phyloP scores from a whole-genome alignment of 2,797 vertebrate genomes.

The Amblyraja radiata region DNA sequence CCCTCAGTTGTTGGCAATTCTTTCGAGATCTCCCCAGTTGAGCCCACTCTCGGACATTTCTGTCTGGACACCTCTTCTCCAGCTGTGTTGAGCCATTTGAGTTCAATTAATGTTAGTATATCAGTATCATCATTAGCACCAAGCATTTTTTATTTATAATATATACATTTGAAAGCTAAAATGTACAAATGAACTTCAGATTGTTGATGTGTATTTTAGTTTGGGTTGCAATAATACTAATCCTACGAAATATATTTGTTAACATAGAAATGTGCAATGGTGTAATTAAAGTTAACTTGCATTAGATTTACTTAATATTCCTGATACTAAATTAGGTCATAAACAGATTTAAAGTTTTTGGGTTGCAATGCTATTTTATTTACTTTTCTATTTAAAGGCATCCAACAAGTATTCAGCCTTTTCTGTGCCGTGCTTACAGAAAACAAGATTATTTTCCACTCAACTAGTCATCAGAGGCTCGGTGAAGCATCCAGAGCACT shows the following conservation, averaged over 20 bases:
- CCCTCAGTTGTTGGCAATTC: too few species aligned
- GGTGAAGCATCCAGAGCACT: slow-evolving; percentile 87
- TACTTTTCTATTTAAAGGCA: slow-evolving; percentile 65
- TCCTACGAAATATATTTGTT: neutral
- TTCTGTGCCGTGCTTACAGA: slow-evolving; percentile 95
- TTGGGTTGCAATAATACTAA: too few species aligned
- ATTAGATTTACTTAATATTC: neutral
- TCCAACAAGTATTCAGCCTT: slow-evolving; percentile 91
- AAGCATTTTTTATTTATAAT: neutral
- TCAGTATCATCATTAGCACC: neutral
- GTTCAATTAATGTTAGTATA: neutral
- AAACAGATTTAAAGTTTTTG: slow-evolving; percentile 34
- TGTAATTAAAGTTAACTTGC: neutral
- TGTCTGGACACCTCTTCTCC: too few species aligned
- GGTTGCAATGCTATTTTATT: slow-evolving; percentile 40
- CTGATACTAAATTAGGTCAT: neutral
- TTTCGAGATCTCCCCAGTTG: too few species aligned
- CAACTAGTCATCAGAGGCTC: slow-evolving; percentile 92
- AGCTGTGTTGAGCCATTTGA: neutral
- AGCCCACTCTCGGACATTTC: too few species aligned
- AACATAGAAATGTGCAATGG: neutral
- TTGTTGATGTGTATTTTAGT: neutral
- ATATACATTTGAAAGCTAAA: neutral
- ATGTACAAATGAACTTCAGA: neutral
- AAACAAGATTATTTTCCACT: slow-evolving; percentile 96